Conservation (phyloP, 2,113 vertebrate genomes). For the Epinephelus moara region DNA sequence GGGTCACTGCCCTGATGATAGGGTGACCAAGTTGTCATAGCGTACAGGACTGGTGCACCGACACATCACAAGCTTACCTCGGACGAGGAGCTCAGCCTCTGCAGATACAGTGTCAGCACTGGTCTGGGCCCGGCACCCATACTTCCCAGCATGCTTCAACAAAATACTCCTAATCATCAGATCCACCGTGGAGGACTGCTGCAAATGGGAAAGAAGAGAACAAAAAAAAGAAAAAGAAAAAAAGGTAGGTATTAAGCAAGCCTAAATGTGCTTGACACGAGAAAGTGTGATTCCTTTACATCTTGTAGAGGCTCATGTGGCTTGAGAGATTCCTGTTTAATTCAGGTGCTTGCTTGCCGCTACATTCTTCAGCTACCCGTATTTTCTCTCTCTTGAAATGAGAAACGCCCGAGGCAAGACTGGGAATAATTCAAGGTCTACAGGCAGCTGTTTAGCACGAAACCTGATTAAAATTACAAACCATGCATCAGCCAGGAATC, state of each 20-base stretch:
- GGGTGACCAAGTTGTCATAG: slow-evolving; percentile 4
- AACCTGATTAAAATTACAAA: slow-evolving; percentile 85
- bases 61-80: slow-evolving; percentile 86
- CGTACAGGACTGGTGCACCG: neutral
- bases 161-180: slow-evolving; percentile 99
- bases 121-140: slow-evolving; percentile 94
- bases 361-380: slow-evolving; percentile 62
- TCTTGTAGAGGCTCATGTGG: slow-evolving; percentile 69
- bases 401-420: slow-evolving; percentile 77
- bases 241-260: slow-evolving; percentile 34
- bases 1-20: slow-evolving; percentile 12
- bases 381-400: slow-evolving; percentile 73
- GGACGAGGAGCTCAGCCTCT: slow-evolving; percentile 94
- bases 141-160: slow-evolving; percentile 95
- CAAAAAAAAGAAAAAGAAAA: slow-evolving; percentile 13
- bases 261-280: slow-evolving; percentile 54
- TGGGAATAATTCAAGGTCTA: slow-evolving; percentile 81
- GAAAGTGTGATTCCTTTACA: slow-evolving; percentile 65
- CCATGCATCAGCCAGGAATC: slow-evolving; percentile 70
- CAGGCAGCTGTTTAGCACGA: slow-evolving; percentile 81
- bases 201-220: slow-evolving; percentile 62
- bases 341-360: slow-evolving; percentile 65
- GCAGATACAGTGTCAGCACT: slow-evolving; percentile 91
- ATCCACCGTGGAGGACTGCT: slow-evolving; percentile 97
- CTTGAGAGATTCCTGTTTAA: slow-evolving; percentile 70